Evolutionary conservation across 2,113 vertebrate genomes (phyloP).

Genomic region (Zootoca vivipara): DNA sequence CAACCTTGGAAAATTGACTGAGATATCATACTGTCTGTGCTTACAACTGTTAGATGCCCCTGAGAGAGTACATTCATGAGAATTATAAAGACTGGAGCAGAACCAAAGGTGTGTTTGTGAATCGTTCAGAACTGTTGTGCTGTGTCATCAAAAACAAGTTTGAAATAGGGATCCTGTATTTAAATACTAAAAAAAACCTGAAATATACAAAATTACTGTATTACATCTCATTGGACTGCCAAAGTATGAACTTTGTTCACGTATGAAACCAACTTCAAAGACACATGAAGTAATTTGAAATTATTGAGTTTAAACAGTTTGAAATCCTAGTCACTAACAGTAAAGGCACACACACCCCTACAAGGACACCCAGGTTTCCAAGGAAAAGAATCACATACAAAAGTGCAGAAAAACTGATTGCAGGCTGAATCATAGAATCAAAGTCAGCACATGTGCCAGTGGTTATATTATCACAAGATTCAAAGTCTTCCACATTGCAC

Average conservation of each 20-base stretch:
- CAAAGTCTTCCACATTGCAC: not conserved
- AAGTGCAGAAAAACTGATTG: not conserved
- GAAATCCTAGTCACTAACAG: not conserved
- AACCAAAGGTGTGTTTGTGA: not conserved
- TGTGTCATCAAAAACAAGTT: not conserved
- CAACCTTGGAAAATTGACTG: slow-evolving; percentile 64
- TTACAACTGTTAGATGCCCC: slow-evolving; percentile 17
- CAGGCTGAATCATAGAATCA: not conserved
- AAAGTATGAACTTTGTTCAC: not conserved
- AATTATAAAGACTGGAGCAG: slow-evolving; percentile 51
- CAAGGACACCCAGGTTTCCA: not conserved
- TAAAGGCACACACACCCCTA: not conserved
- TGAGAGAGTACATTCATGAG: slow-evolving; percentile 51
- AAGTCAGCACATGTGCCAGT: not conserved
- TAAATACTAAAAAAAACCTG: slow-evolving; percentile 31
- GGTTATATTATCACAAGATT: not conserved
- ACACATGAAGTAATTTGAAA: not conserved
- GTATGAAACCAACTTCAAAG: not conserved
- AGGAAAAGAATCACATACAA: not conserved
- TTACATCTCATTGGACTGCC: not conserved
- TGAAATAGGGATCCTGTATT: slow-evolving; percentile 30
- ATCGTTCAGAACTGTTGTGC: too few species aligned
- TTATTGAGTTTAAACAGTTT: not conserved
- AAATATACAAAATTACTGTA: slow-evolving; percentile 1
- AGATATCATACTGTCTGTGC: slow-evolving; percentile 58